Conservation (phyloP, 1,140 invertebrate genomes). For the Coenobita brevimanus region DNA sequence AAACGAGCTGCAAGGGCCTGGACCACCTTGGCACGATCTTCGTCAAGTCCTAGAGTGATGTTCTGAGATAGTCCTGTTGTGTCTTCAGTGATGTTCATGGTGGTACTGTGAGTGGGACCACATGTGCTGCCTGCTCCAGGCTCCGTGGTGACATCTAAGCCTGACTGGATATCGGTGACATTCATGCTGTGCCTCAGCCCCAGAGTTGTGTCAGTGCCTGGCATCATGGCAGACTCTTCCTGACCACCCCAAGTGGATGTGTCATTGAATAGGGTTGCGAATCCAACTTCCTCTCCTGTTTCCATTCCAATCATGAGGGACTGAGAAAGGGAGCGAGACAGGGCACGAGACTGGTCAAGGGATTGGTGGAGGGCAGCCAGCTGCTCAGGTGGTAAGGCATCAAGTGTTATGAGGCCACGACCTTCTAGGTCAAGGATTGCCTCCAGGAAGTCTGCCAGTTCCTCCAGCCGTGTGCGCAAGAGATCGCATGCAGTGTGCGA, state of each 20-base stretch:
- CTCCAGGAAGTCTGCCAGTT: conserved; percentile 82
- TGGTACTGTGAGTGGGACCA: no score
- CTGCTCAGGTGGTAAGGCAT: conserved; percentile 75
- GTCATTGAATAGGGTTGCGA: conserved; percentile 35
- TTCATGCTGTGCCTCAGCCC: no score
- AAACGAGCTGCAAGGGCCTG: conserved; percentile 41
- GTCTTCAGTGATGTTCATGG: no score
- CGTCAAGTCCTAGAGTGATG: neutral
- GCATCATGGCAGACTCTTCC: neutral
- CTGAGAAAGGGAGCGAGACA: conserved; percentile 76
- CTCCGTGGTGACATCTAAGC: no score
- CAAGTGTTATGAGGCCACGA: conserved; percentile 71
- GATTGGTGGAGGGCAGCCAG: conserved; percentile 76
- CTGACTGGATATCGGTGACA: no score
- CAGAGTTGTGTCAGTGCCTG: no score
- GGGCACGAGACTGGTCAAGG: conserved; percentile 77
- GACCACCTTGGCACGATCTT: conserved; percentile 19
- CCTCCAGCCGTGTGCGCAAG: conserved; percentile 80
- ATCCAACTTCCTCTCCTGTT: conserved; percentile 55
- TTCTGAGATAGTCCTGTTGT: neutral
- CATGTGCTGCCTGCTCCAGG: no score
- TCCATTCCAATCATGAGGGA: conserved; percentile 71
- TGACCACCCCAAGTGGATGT: conserved; percentile 59
- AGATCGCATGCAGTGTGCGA: conserved; percentile 80
- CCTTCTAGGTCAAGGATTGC: conserved; percentile 80